Conservation (phyloP, 2,113 vertebrate species). For the Bubo scandiacus region DNA sequence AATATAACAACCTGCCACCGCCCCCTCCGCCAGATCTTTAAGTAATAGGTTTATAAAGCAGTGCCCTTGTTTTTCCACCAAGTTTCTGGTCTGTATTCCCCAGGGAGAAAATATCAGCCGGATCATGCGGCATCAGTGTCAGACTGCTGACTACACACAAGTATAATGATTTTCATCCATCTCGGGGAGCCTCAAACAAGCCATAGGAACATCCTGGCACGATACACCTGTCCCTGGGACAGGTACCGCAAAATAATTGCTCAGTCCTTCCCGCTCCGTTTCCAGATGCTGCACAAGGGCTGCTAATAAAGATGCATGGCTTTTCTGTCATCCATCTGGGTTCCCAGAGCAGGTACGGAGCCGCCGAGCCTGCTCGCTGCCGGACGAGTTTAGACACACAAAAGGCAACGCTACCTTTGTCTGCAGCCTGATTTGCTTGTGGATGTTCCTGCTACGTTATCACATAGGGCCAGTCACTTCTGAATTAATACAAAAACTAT, state of each 20-base stretch:
- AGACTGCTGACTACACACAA: not conserved
- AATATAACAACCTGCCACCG: not conserved
- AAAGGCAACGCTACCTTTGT: not conserved
- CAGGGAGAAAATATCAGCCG: not conserved
- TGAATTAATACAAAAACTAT: not conserved
- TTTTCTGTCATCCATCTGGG: not conserved
- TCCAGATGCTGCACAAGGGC: not conserved
- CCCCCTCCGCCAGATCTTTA: too few relatives aligned
- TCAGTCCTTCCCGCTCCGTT: not conserved
- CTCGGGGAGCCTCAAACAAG: not conserved
- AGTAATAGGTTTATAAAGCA: not conserved
- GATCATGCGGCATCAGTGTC: not conserved
- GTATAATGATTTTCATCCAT: conserved; percentile 10
- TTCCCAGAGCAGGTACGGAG: not conserved
- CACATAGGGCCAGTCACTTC: not conserved
- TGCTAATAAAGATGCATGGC: conserved; percentile 26
- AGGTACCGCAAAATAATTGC: not conserved
- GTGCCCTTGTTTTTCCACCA: not conserved
- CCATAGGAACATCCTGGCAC: not conserved
- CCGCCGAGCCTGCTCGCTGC: not conserved
- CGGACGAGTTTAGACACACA: not conserved
- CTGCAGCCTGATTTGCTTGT: not conserved
- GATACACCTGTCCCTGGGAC: conserved; percentile 1
- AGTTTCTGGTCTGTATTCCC: not conserved
- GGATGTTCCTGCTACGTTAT: not conserved